A percentile compares a stretch with the other conserved stretches of the same genome.
These are phyloP conservation scores for Maccullochella peelii DNA, from an alignment of 2,113 vertebrate genomes.

Conservation along the genomic window DNA sequence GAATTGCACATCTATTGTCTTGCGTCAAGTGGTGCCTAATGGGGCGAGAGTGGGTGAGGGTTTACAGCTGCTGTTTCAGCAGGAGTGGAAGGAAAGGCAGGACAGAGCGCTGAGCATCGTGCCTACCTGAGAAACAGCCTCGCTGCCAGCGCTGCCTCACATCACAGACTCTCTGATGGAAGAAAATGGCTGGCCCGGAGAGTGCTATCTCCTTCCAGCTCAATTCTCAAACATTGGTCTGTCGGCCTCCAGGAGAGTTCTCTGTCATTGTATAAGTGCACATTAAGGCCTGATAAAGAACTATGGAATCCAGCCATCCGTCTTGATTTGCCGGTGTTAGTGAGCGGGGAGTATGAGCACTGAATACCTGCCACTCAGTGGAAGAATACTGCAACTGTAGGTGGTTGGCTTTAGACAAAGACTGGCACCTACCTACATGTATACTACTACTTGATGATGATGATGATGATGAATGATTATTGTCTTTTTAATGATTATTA, in stretches of 20 bases:
- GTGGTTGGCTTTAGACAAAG: conserved; percentile 6
- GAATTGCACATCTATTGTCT: conserved; percentile 47
- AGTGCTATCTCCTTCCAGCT: conserved; percentile 63
- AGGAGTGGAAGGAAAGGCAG: conserved; percentile 37
- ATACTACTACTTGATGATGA: background rate
- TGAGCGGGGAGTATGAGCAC: conserved; percentile 43
- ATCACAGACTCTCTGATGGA: conserved; percentile 61
- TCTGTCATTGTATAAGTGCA: conserved; percentile 76
- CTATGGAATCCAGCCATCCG: conserved; percentile 68
- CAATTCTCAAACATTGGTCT: conserved; percentile 65
- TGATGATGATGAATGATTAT: too few species aligned
- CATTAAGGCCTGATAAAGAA: conserved; percentile 78
- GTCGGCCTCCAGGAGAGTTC: conserved; percentile 56
- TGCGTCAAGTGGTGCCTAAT: conserved; percentile 54
- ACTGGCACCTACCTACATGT: background rate
- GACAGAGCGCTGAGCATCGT: conserved; percentile 32
- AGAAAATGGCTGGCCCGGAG: conserved; percentile 57
- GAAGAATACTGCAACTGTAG: conserved; percentile 76
- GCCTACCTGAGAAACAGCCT: conserved; percentile 60
- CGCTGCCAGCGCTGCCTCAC: conserved; percentile 61
- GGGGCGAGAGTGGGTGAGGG: conserved; percentile 41
- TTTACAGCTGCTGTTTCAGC: conserved; percentile 66
- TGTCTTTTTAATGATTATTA: background rate
- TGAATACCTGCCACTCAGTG: conserved; percentile 80
- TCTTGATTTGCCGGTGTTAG: conserved; percentile 75